phyloP scores from a whole-genome alignment of 2,797 vertebrate genomes.

The Allobates femoralis region DNA sequence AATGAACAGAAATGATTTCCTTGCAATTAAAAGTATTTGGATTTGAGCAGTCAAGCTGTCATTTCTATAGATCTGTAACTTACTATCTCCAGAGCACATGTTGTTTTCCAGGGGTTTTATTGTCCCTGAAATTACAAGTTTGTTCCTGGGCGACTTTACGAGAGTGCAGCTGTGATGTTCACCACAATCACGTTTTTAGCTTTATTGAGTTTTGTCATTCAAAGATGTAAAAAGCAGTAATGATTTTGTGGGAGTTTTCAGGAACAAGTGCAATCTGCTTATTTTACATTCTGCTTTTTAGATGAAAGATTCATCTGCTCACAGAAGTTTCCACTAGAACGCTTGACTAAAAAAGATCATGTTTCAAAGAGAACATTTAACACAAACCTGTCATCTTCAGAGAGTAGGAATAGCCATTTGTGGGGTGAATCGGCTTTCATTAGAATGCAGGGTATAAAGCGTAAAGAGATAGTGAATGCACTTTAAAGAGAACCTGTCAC shows the following conservation, averaged over 20 bases:
- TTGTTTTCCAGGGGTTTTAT: conserved; percentile 66
- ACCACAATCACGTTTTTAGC: conserved; percentile 52
- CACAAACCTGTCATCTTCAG: not conserved
- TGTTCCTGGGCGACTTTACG: conserved; percentile 65
- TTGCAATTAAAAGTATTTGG: conserved; percentile 78
- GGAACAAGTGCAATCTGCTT: conserved; percentile 38
- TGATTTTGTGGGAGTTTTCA: conserved; percentile 48
- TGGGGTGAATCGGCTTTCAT: not conserved
- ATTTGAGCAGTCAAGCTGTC: conserved; percentile 78
- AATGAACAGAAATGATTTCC: conserved; percentile 76
- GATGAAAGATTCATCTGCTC: not conserved
- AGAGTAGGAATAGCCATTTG: not conserved
- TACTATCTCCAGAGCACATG: conserved; percentile 73
- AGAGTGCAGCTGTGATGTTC: conserved; percentile 60
- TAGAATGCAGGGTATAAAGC: not conserved
- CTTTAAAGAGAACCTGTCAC: not conserved
- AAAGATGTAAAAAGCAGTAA: conserved; percentile 40
- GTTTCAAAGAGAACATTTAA: not conserved
- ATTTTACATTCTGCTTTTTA: conserved; percentile 13
- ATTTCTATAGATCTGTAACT: conserved; percentile 80
- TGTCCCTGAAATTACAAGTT: conserved; percentile 71
- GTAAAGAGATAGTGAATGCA: not conserved
- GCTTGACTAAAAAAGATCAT: not conserved
- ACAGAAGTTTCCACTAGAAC: not conserved
- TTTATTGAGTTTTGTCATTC: conserved; percentile 55